phyloP scores from a whole-genome alignment of 2,113 vertebrate species.

The Lophotis ruficrista region DNA sequence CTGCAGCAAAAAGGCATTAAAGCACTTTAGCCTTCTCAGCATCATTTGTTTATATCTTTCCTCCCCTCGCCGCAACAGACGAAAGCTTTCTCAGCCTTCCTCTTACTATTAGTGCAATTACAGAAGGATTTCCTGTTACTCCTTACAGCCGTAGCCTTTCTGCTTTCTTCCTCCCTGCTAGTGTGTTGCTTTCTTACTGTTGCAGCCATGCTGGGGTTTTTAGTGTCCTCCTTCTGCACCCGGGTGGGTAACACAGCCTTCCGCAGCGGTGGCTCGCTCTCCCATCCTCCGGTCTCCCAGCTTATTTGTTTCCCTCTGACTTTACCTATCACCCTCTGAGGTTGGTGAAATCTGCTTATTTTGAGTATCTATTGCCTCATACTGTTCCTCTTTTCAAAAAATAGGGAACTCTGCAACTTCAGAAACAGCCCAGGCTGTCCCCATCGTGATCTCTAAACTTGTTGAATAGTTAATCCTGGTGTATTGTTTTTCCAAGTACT shows the following conservation, averaged over 20 bases:
- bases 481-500: background rate
- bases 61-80: background rate
- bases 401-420: background rate
- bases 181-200: background rate
- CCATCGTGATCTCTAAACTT: background rate
- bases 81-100: conserved; percentile 37
- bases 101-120: background rate
- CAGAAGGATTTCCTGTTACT: conserved; percentile 34
- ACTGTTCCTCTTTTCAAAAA: conserved; percentile 4
- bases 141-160: background rate
- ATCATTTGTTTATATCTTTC: background rate
- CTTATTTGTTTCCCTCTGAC: background rate
- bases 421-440: background rate
- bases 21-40: background rate
- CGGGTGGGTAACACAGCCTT: background rate
- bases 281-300: background rate
- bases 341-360: background rate
- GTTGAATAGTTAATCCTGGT: background rate
- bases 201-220: background rate
- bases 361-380: background rate
- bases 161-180: background rate
- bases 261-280: background rate
- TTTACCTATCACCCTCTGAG: background rate
- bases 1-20: background rate
- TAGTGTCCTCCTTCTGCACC: background rate